Evolutionary conservation across 1,140 invertebrate genomes (phyloP), one percentile per base, ranked within the genome.

Genomic region (Ridgeia piscesae): DNA sequence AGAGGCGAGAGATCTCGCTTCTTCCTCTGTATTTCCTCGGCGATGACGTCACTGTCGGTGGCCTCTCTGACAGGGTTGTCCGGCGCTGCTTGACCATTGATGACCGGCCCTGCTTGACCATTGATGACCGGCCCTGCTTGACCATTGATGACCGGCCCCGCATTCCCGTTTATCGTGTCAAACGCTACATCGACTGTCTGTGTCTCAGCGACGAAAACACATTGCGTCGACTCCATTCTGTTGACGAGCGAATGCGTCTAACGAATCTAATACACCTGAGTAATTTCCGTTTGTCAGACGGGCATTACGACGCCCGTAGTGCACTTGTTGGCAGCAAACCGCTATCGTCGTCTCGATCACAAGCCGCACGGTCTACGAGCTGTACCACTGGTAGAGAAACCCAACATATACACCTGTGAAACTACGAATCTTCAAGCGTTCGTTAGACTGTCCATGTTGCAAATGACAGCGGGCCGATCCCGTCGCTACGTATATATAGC

Each of bases 11-110:
- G 31, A 8, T 90, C 34, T 34, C 89, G 89, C 89, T 90, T 34
- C 35, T 90, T 14, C 21, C n/a, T 90, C 34, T 90, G 34, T 42
- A 90, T 35, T 90, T 90, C 89, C 89, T 90, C 89, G 11, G 58
- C 58, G 2, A 77, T 77, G 58, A 21, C 58, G 58, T 77, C 58
- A 77, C 17, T 77, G 17, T 77, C 58, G 58, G 58, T 21, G 6
- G 11, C 42, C 11, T 8, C 27, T n/a, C n/a, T n/a, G n/a, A n/a
- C n/a, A n/a, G n/a, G n/a, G 58, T 2, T 77, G 27, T 21, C 27
- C 58, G 58, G 58, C 17, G 11, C 58, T 77, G 58, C 2, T 21
- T 77, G 58, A 77, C 58, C 58, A 21, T 77, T 77, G 58, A 21
- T 9, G 58, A 77, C 58, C 58, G 58, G 58, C 58, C 0, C 58